A percentile compares a stretch with the other conserved stretches of the same genome.
Conservation (phyloP, 2,797 vertebrate genomes). For the Benthosema pterotum region DNA sequence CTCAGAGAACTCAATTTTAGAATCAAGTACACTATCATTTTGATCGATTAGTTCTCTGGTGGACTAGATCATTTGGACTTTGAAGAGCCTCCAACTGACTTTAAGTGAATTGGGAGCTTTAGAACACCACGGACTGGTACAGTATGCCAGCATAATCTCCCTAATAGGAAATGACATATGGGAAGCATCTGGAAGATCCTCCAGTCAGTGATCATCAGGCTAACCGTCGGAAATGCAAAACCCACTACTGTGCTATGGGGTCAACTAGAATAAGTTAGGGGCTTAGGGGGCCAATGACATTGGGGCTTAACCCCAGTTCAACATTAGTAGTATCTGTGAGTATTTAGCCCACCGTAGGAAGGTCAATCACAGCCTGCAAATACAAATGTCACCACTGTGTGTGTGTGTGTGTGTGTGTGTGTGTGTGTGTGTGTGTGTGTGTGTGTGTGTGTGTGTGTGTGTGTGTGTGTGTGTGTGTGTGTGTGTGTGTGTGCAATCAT, state of each 20-base stretch:
- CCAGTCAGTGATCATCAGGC: background rate
- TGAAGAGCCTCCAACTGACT: no score
- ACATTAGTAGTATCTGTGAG: conserved; percentile 53
- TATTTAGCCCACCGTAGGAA: conserved; percentile 45
- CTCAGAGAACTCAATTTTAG: no score
- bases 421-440: conserved; percentile 12
- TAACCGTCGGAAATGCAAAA: conserved; percentile 55
- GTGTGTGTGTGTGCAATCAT: background rate
- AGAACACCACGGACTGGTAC: conserved; percentile 12
- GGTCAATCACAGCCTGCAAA: conserved; percentile 24
- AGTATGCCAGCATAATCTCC: conserved; percentile 31
- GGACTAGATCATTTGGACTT: no score
- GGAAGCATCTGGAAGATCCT: conserved; percentile 7
- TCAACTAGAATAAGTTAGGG: conserved; percentile 58
- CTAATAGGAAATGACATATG: conserved; percentile 45
- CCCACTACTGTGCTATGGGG: conserved; percentile 46
- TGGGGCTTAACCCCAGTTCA: conserved; percentile 57
- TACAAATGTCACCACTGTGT: conserved; percentile 36
- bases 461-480: background rate
- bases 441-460: conserved; percentile 16
- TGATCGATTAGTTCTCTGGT: no score
- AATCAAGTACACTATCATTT: no score
- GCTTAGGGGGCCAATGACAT: conserved; percentile 49
- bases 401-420: conserved; percentile 6
- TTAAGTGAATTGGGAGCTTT: no score